These are phyloP conservation scores for Shinisaurus crocodilurus DNA, from an alignment of 2,113 vertebrate species.

Conservation along the genomic window DNA sequence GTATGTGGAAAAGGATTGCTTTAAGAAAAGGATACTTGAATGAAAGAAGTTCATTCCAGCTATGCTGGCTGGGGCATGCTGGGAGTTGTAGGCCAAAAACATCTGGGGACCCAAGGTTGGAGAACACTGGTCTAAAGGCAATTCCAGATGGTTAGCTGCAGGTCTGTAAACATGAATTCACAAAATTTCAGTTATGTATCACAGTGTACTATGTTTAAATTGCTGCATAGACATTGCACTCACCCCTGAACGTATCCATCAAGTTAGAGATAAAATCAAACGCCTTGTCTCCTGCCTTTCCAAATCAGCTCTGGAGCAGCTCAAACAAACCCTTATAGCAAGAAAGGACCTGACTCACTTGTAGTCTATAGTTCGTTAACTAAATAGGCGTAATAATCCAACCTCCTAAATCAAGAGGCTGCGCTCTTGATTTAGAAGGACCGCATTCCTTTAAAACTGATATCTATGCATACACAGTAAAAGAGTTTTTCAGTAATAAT, in stretches of 20 bases:
- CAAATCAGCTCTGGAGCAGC: background rate
- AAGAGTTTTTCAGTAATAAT: background rate
- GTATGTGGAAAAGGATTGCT: slow-evolving; percentile 74
- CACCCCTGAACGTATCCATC: too few relatives aligned
- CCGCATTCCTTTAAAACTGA: background rate
- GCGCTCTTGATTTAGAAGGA: background rate
- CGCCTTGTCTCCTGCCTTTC: too few relatives aligned
- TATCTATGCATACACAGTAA: background rate
- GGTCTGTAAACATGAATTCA: too few relatives aligned
- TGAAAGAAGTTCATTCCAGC: background rate
- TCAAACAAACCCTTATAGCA: background rate
- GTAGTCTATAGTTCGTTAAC: background rate
- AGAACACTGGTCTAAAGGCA: too few relatives aligned
- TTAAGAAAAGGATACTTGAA: slow-evolving; percentile 8
- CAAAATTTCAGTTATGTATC: too few relatives aligned
- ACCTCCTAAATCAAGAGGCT: background rate
- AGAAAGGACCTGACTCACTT: background rate
- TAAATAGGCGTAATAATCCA: background rate
- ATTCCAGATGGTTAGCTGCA: too few relatives aligned
- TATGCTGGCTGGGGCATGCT: too few relatives aligned
- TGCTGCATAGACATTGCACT: too few relatives aligned
- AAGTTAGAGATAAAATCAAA: too few relatives aligned
- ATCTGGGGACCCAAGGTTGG: too few relatives aligned
- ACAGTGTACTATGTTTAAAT: too few relatives aligned
- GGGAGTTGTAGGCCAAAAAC: too few relatives aligned